Evolutionary conservation across 1,140 invertebrate species (phyloP), one percentile per base, ranked within the genome.

Genomic region (Drosophila auraria): DNA sequence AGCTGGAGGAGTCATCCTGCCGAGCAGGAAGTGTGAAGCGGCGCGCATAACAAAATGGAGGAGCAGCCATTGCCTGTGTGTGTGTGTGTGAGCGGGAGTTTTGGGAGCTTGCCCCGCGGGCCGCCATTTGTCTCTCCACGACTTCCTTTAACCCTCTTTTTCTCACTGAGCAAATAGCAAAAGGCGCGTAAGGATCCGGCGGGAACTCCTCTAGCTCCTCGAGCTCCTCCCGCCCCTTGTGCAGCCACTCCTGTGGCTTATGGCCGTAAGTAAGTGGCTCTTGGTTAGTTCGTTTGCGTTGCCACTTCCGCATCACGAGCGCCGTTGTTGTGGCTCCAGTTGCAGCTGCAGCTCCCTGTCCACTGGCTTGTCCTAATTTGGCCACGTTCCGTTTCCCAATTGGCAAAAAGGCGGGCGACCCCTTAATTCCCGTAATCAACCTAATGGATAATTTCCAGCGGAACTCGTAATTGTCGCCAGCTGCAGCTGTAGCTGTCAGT

Each of bases 211-310:
- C 15, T 14, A n/a, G 20, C 36, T 56, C 5, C 33, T n/a, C 51
- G 17, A 36, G 30, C 17, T 54, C 17, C 47, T 17, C 27, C 33
- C 57, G 51, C 44, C 38, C 23, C 44, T 20, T 6, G 25, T 71
- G 44, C 44, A 36, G 51, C 71, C 49, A 42, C 27, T 69, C 62
- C 75, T 78, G 84, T 64, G 86, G 84, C 84, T 89, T 84, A 78
- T 89, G 81, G 80, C 83, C 83, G 81, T 90, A 90, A 90, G 86
- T 90, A 89, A 89, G 84, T 89, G 84, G 81, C 84, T 90, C 84
- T 89, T 90, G 84, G 78, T 90, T 89, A 89, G 84, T 89, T 89
- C 78, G 81, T 74, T 87, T 89, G 80, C 80, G 71, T 77, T 87
- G 80, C 80, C 83, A 87, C 83, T 87, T 87, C 83, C 84, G 84